Conservation (phyloP, 2,888 invertebrate species). For the Nomada fucata region DNA sequence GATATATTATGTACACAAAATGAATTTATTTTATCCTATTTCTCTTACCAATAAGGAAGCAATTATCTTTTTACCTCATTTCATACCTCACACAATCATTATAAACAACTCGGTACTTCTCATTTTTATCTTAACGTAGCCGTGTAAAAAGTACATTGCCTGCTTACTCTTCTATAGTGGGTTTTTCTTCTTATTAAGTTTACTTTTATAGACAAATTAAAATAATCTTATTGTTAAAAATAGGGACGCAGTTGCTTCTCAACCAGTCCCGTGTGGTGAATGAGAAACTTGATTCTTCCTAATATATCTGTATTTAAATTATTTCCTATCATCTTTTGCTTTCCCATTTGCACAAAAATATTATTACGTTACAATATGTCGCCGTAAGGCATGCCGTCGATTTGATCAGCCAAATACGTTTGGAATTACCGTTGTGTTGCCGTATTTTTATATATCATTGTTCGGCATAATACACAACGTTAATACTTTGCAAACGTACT, state of each 20-base stretch:
- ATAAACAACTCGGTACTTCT: constrained; percentile 74
- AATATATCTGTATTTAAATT: constrained; percentile 71
- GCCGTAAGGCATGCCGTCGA: constrained; percentile 49
- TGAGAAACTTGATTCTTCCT: constrained; percentile 64
- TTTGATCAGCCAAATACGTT: constrained; percentile 40
- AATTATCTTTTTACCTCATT: constrained; percentile 79
- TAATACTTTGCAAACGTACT: constrained; percentile 48
- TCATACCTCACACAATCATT: constrained; percentile 71
- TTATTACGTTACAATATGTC: constrained; percentile 51
- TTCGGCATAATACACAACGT: constrained; percentile 16
- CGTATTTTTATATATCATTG: constrained; percentile 2
- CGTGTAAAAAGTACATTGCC: constrained; percentile 82
- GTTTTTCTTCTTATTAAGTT: constrained; percentile 70
- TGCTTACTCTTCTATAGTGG: constrained; percentile 76
- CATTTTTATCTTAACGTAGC: constrained; percentile 65
- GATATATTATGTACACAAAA: constrained; percentile 78
- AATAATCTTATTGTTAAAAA: constrained; percentile 80
- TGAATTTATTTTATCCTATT: constrained; percentile 80
- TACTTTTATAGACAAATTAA: constrained; percentile 80
- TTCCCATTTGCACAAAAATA: constrained; percentile 69
- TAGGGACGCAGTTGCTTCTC: constrained; percentile 57
- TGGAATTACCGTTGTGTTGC: constrained; percentile 40
- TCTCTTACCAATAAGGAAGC: constrained; percentile 80
- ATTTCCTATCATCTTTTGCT: constrained; percentile 69
- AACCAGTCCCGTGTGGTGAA: constrained; percentile 61